phyloP scores from a whole-genome alignment of 2,888 invertebrate genomes.

The Escarpia spicata region DNA sequence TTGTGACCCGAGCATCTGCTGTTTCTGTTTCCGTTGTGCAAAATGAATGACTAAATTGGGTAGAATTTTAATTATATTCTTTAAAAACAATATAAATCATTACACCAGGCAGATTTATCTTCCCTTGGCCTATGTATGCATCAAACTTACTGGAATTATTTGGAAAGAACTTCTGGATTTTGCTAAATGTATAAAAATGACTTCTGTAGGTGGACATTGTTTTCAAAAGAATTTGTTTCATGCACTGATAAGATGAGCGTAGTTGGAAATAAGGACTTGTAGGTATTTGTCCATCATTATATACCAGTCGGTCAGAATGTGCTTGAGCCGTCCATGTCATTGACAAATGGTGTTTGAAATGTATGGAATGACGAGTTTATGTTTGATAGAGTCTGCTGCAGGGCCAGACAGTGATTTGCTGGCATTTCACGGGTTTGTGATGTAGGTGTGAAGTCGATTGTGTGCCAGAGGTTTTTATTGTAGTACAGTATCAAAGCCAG shows the following conservation, averaged over 20 bases:
- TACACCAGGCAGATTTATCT: neutral
- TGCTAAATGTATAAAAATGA: neutral
- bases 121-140: neutral
- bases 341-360: neutral
- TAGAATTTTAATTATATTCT: neutral
- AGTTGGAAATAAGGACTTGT: neutral
- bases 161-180: neutral
- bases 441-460: neutral
- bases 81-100: neutral
- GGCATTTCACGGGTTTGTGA: conserved; percentile 10
- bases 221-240: neutral
- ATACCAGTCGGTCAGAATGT: neutral
- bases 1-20: neutral
- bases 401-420: neutral
- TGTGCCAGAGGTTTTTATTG: neutral
- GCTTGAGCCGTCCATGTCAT: neutral
- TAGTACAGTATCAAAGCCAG: neutral
- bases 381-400: neutral
- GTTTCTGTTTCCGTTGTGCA: neutral
- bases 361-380: neutral
- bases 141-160: neutral
- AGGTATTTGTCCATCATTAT: neutral
- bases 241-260: neutral
- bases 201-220: neutral
- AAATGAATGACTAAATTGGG: neutral